Evolutionary conservation across 2,888 invertebrate genomes (phyloP).

Genomic region (Cynaeus angustus): DNA sequence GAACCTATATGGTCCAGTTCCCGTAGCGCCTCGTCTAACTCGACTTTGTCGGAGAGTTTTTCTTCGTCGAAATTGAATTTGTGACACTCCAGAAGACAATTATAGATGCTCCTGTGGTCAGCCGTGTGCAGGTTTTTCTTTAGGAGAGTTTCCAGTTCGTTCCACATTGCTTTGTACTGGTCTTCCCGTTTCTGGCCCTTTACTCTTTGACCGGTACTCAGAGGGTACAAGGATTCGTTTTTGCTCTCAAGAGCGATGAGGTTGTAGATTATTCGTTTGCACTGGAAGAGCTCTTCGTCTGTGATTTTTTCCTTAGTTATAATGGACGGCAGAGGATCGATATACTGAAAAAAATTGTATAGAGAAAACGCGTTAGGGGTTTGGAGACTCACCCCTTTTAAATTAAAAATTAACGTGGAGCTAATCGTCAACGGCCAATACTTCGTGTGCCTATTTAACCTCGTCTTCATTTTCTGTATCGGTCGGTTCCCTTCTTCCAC

Average conservation of each 20-base stretch:
- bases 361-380: too few relatives aligned
- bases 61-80: conserved; percentile 76
- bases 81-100: conserved; percentile 86
- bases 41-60: conserved; percentile 75
- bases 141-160: conserved; percentile 89
- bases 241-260: conserved; percentile 87
- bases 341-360: conserved; percentile 75
- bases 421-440: conserved; percentile 94
- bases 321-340: conserved; percentile 86
- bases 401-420: conserved; percentile 89
- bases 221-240: conserved; percentile 86
- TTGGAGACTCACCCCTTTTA: conserved; percentile 72
- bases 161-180: conserved; percentile 93
- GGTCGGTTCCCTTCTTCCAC: conserved; percentile 72
- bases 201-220: conserved; percentile 79
- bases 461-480: conserved; percentile 78
- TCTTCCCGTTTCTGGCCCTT: conserved; percentile 83
- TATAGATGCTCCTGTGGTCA: conserved; percentile 85
- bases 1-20: conserved; percentile 75
- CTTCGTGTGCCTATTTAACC: conserved; percentile 85
- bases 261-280: conserved; percentile 88
- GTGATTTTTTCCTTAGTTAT: conserved; percentile 88
- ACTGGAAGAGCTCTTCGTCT: conserved; percentile 90
- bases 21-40: conserved; percentile 76
- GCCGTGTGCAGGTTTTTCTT: conserved; percentile 85